Base-by-base conservation (phyloP, 2,113 vertebrate genomes). In the Microcebus tavaratra region DNA sequence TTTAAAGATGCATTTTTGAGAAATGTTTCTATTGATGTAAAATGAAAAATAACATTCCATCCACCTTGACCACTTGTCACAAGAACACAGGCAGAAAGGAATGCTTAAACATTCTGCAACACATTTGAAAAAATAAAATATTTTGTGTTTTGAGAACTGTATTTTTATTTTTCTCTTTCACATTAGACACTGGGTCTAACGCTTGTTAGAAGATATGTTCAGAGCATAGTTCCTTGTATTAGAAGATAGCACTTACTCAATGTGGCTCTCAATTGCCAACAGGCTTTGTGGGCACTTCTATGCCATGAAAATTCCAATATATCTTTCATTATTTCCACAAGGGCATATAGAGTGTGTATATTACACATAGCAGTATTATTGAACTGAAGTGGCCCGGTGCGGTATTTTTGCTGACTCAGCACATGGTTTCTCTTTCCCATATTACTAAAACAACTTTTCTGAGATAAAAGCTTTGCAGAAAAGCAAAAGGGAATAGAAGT, bases 391-490 rank as follows among this genome's bases (percentile, higher is more conserved):
- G 89, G 95, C 89, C 92, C 21, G 79, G 84, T 91, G 75, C 90
- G 6, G 81, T 59, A 1, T 25, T 84, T 95, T 50, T 96, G 98
- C 98, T 98, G 98, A 98, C 91, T 98, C 98, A 98, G 98, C 98
- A 95, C 91, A 57, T 68, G 96, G 92, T 95, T 97, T 97, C 93
- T 98, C 96, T 98, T 98, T 98, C 97, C 98, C 98, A 93, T 98
- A 98, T 98, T 98, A 98, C 97, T 98, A 97, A 98, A 98, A 98
- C 93, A 98, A 98, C 98, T 98, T 98, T 98, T 96, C 96, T 96
- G 79, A 3, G 94, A 95, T 96, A 98, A 94, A 97, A 97, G 93
- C 97, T 98, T 98, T 97, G 97, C 91, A 96, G 72, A 96, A 91
- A 95, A 92, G 93, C 39, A 95, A 97, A 97, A 79, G 65, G 80